A percentile compares a stretch with the other conserved stretches of the same genome.
These are phyloP conservation scores for Harpalus rufipes DNA, from an alignment of 2,888 invertebrate genomes.

Conservation along the genomic window DNA sequence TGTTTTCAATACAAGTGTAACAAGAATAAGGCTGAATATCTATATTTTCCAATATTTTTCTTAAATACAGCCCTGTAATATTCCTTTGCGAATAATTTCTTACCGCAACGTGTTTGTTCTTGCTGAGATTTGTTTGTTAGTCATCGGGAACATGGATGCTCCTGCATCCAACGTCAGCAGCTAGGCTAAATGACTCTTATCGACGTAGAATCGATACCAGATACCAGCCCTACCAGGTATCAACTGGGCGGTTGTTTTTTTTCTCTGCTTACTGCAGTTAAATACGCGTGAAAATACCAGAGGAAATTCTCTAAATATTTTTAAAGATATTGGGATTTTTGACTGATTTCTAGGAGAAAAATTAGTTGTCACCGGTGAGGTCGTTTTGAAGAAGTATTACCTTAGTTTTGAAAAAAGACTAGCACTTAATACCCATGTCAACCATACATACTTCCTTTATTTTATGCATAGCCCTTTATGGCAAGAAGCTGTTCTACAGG, in stretches of 20 bases:
- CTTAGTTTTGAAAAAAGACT: neutral
- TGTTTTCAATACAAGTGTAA: too few species aligned
- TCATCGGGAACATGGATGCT: constrained; percentile 3
- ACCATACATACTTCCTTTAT: too few species aligned
- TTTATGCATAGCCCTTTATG: too few species aligned
- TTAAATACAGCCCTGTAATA: neutral
- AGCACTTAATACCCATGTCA: neutral
- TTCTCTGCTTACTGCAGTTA: constrained; percentile 23
- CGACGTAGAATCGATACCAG: constrained; percentile 28
- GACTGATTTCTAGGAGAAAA: constrained; percentile 30
- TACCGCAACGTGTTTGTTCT: constrained; percentile 14
- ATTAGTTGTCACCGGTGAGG: constrained; percentile 22
- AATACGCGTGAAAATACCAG: constrained; percentile 57
- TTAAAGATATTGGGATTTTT: constrained; percentile 31
- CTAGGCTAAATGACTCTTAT: constrained; percentile 34
- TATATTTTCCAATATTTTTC: neutral
- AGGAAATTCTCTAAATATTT: constrained; percentile 52
- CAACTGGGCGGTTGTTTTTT: constrained; percentile 47
- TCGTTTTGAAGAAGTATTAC: neutral
- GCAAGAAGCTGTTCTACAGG: too few species aligned
- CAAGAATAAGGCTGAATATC: neutral
- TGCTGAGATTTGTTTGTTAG: neutral
- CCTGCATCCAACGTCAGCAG: constrained; percentile 11
- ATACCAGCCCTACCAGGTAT: constrained; percentile 9
- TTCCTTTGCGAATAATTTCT: neutral